Base-by-base conservation (phyloP, 2,888 invertebrate genomes). In the Hyppa rectilinea region DNA sequence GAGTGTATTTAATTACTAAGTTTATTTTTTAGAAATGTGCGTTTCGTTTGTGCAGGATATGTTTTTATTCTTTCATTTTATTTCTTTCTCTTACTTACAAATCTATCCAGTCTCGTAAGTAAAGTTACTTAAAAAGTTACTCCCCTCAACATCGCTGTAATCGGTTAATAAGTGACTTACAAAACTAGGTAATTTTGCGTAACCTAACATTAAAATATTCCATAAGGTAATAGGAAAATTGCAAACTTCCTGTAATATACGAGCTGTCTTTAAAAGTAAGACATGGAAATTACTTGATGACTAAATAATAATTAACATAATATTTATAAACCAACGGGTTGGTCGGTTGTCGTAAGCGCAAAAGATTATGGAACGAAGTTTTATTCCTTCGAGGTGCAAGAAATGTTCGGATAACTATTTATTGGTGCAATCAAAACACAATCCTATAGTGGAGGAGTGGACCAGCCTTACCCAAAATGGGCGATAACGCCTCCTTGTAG, bases 161-260 rank as follows among this genome's bases (percentile, higher is more conserved):
- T 77, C 58, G n/a, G 36, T 62, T 72, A 53, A 62, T 81, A 68
- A 60, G 53, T 45, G 31, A 17, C 50, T 73, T 63, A 47, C 56
- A 20, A 73, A 68, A 80, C 62, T 58, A 47, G 53, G 67, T 72
- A 62, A 61, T 69, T 81, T 78, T 64, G 49, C 63, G 56, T 59
- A 73, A 81, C 36, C 34, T 34, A 58, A 59, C 59, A 68, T 69
- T 61, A 75, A 69, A 81, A 73, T 78, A 72, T 78, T 72, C 71
- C 47, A 17, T 49, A 63, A 72, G 52, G 6, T 72, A 70, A 82
- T 67, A 55, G 17, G 61, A 61, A 83, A 81, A 81, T 58, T 71
- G 40, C 66, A 29, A 29, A 69, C 64, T 71, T 82, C 84, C 81
- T 74, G 81, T 65, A 23, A 73, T 67, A 61, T 45, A 66, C 64